Conservation (phyloP, 2,113 vertebrate genomes). For the Entelurus aequoreus region DNA sequence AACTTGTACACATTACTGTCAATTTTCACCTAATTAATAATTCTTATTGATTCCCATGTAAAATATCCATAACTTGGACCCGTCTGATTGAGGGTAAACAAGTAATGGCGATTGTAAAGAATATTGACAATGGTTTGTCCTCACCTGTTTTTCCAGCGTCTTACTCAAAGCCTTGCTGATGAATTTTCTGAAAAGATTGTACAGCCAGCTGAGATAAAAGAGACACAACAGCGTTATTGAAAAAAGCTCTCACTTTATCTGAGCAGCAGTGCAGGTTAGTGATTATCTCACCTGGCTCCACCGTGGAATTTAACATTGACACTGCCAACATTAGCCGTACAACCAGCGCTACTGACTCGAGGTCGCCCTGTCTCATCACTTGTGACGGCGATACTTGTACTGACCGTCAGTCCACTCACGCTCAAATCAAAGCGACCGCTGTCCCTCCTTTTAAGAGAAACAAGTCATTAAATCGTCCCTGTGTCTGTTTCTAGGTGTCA, state of each 20-base stretch:
- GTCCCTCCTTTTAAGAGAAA: slow-evolving; percentile 54
- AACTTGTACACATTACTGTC: no score
- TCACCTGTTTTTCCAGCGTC: slow-evolving; percentile 64
- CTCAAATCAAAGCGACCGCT: slow-evolving; percentile 67
- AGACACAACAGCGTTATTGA: background rate
- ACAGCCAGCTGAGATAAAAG: slow-evolving; percentile 70
- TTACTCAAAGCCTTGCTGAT: slow-evolving; percentile 53
- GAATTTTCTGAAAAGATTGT: slow-evolving; percentile 63
- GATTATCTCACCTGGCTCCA: slow-evolving; percentile 63
- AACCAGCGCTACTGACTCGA: slow-evolving; percentile 44
- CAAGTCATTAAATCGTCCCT: background rate
- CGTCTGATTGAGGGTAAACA: background rate
- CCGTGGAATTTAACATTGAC: slow-evolving; percentile 61
- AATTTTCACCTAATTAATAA: no score
- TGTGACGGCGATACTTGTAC: slow-evolving; percentile 38
- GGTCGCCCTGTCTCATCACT: slow-evolving; percentile 65
- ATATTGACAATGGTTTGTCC: background rate
- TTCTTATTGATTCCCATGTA: no score
- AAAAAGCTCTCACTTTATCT: background rate
- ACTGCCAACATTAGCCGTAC: slow-evolving; percentile 42
- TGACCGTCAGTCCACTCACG: slow-evolving; percentile 52
- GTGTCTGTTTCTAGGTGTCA: background rate
- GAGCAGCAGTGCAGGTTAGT: no score
- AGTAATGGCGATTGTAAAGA: background rate
- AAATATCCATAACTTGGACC: no score